Evolutionary conservation across 2,888 invertebrate species (phyloP), one percentile per base, ranked within the genome.

Genomic region (Drosophila ezoana): DNA sequence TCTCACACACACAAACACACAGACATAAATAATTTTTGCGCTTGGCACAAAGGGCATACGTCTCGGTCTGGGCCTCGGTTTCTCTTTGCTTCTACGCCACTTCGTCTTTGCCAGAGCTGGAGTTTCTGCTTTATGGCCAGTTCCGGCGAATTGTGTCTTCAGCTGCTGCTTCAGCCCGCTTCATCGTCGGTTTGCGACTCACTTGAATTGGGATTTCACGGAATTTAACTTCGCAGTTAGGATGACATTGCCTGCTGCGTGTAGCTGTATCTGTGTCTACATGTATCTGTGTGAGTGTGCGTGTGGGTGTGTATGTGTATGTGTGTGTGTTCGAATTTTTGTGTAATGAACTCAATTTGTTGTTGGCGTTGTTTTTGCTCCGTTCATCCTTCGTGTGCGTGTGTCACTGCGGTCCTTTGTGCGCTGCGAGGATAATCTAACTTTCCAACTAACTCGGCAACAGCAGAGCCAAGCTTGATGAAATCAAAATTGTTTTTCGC

Each of bases 181-280:
- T 53, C 53, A 28, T 48, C 35, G 61, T 43, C 65, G 58, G 64
- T 68, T 66, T 67, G 73, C 70, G 78, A 81, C 86, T 87, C 78
- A 85, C 78, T 87, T 82, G 78, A 83, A 86, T 87, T 87, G 68
- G 80, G 86, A 88, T 87, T 87, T 87, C 86, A 89, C 75, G 76
- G 89, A 89, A 87, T 89, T 89, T 62, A 79, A 65, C 70, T 85
- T 78, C 77, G 76, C 79, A 81, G 88, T 80, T 85, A 85, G 84
- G 78, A 85, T 88, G 84, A 87, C 78, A 86, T 70, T 64, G 77
- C 65, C 65, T 72, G 73, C 58, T 79, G 73, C 58, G 61, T 71
- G 35, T 68, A 44, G 63, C 20, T 65, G 38, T 73, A 9, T 60
- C 28, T 28, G 28, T 28, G 8, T 6, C 23, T 6, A 23, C 23